Conservation (phyloP, 2,888 invertebrate species). For the Eledone cirrhosa region DNA sequence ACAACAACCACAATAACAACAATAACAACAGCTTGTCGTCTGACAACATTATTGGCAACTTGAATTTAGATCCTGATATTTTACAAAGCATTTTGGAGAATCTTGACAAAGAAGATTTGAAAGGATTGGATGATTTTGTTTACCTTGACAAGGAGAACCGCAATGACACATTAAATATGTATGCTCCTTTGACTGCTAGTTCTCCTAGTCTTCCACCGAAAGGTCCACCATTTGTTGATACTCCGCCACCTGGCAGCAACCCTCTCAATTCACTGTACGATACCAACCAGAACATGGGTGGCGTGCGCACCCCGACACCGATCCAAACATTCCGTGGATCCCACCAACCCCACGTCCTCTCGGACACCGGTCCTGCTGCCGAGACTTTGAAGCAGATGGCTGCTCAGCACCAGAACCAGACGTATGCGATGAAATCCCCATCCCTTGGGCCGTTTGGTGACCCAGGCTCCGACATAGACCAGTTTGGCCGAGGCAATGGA, state of each 20-base stretch:
- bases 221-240: slow-evolving; percentile 35
- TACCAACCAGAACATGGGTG: slow-evolving; percentile 40
- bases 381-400: slow-evolving; percentile 97
- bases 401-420: slow-evolving; percentile 87
- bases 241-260: slow-evolving; percentile 30
- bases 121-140: slow-evolving; percentile 55
- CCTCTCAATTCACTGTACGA: slow-evolving; percentile 39
- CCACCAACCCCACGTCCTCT: slow-evolving; percentile 35
- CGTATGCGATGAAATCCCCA: slow-evolving; percentile 54
- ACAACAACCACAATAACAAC: neutral
- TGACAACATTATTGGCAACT: slow-evolving; percentile 41
- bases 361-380: slow-evolving; percentile 81
- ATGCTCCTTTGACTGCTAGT: slow-evolving; percentile 35
- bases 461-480: slow-evolving; percentile 26
- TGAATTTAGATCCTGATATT: slow-evolving; percentile 50
- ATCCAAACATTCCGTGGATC: slow-evolving; percentile 33
- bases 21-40: slow-evolving; percentile 35
- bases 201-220: slow-evolving; percentile 43
- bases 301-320: slow-evolving; percentile 42
- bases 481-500: slow-evolving; percentile 38
- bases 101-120: slow-evolving; percentile 77
- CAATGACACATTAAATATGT: slow-evolving; percentile 43
- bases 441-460: slow-evolving; percentile 42
- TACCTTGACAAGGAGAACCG: slow-evolving; percentile 44
- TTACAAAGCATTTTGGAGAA: slow-evolving; percentile 73